A percentile compares a stretch with the other conserved stretches of the same genome.
These are phyloP conservation scores for Hydrotaea diabolus DNA, from an alignment of 2,888 invertebrate species.

Conservation along the genomic window DNA sequence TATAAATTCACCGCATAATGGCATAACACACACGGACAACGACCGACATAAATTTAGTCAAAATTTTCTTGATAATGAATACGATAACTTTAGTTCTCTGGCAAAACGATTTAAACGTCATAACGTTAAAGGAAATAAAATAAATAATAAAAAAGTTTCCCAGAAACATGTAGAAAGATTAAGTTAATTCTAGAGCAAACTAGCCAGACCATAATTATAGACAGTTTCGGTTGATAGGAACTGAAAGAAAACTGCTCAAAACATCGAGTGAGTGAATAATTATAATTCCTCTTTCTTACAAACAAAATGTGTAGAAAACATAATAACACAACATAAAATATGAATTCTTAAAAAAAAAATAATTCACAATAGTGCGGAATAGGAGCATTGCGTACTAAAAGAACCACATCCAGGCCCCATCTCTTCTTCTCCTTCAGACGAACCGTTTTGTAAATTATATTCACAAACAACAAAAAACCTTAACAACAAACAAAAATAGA, in stretches of 20 bases:
- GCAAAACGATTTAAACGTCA: neutral
- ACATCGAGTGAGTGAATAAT: neutral
- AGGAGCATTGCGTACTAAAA: too few species aligned
- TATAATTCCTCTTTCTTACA: neutral
- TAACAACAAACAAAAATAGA: conserved; percentile 9
- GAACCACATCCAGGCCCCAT: neutral
- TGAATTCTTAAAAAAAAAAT: neutral
- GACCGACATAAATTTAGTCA: neutral
- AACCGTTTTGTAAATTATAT: conserved; percentile 31
- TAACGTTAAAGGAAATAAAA: neutral
- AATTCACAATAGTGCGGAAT: too few species aligned
- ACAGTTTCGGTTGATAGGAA: neutral
- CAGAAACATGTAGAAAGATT: neutral
- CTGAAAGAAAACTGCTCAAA: neutral
- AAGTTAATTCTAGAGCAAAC: too few species aligned
- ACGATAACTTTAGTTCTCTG: neutral
- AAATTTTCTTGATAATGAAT: neutral
- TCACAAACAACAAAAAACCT: neutral
- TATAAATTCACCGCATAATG: neutral
- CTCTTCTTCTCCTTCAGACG: neutral
- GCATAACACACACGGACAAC: neutral
- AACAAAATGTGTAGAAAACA: neutral
- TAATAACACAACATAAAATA: neutral
- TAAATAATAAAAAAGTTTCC: too few species aligned
- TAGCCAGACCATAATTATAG: neutral